Evolutionary conservation across 2,113 vertebrate species (phyloP), one percentile per base, ranked within the genome.

Genomic region (Bufo gargarizans): DNA sequence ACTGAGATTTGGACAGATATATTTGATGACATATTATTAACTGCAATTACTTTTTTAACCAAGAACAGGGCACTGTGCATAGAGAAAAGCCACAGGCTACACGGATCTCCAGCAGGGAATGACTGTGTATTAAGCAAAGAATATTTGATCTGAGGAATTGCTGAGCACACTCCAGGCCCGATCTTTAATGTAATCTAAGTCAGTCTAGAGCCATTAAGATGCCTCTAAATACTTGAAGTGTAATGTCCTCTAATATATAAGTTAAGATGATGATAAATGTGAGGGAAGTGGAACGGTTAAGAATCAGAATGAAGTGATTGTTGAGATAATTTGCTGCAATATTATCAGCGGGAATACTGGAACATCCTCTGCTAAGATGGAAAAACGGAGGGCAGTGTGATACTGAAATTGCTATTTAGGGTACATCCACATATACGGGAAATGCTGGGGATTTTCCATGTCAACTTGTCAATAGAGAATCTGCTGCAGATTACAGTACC

Each of bases 131-230:
- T 87, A 87, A 61, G 86, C 77, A 81, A 87, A 72, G 77, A 87
- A 81, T 71, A 87, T 87, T 87, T 85, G 53, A 85, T 74, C 77
- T 71, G 77, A 80, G 71, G 86, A 87, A 80, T 69, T 71, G 67
- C 49, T 81, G 81, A 87, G 86, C 81, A 53, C 43, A 72, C 86
- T 72, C 65, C 77, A 79, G 79, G 74, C n/a, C n/a, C 69, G 77
- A 69, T 65, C 67, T 87, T 87, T 81, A 87, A 87, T 87, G 86
- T 72, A 69, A 87, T 81, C 63, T 72, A 58, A 81, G 77, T 81
- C 77, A 87, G 86, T 87, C 77, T 81, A 72, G 86, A 81, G 85
- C 85, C 80, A 79, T 86, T 86, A 86, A 86, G 78, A 71, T 69
- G 63, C 47, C 86, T 87, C 86, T 81, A 87, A 87, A 87, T 81